Evolutionary conservation across 2,888 invertebrate species (phyloP).

Genomic region (Phyllotreta cruciferae): DNA sequence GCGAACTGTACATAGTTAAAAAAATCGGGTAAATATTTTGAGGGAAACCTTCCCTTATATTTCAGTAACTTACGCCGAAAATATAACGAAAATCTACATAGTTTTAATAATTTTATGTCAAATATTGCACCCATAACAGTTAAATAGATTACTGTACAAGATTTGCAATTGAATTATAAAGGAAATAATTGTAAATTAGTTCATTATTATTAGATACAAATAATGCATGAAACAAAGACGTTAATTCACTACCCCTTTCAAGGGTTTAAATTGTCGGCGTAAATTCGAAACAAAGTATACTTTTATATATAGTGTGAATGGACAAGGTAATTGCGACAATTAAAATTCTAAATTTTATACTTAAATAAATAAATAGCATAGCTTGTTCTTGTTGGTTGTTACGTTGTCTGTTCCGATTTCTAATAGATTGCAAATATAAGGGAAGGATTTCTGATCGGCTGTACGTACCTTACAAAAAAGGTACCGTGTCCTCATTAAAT

Average conservation of each 20-base stretch:
- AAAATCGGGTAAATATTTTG: conserved; percentile 30
- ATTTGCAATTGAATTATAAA: too few species aligned
- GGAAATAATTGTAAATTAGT: too few species aligned
- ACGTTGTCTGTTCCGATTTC: conserved; percentile 35
- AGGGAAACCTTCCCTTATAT: conserved; percentile 30
- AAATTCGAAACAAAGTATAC: not conserved
- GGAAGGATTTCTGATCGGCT: conserved; percentile 27
- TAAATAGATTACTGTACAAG: too few species aligned
- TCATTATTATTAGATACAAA: too few species aligned
- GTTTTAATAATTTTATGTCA: too few species aligned
- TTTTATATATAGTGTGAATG: conserved; percentile 18
- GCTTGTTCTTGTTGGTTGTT: conserved; percentile 35
- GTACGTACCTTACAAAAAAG: conserved; percentile 40
- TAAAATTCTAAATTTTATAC: conserved; percentile 47
- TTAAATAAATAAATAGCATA: conserved; percentile 42
- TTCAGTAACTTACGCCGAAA: conserved; percentile 2
- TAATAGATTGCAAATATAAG: conserved; percentile 9
- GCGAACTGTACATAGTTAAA: conserved; percentile 38
- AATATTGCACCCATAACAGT: too few species aligned
- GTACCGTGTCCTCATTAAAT: conserved; percentile 44
- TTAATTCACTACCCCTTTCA: not conserved
- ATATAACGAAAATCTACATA: not conserved
- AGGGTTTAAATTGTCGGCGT: not conserved
- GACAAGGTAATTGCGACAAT: conserved; percentile 35
- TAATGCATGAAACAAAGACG: too few species aligned